Conservation (phyloP, 2,888 invertebrate genomes). For the Aleiodes alternator region DNA sequence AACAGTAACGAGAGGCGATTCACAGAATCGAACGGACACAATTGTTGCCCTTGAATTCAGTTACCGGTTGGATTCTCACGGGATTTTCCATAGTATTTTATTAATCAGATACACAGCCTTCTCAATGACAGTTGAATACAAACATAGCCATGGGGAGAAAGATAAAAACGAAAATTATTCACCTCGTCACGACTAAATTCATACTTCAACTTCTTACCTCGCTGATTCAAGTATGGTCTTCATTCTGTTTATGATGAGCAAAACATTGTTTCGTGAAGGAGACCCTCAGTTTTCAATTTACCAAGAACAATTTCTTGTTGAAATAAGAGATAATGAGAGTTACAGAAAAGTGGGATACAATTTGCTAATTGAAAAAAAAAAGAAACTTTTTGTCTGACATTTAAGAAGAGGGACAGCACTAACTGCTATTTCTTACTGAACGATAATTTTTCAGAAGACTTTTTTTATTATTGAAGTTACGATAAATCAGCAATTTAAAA, state of each 20-base stretch:
- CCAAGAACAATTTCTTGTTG: constrained; percentile 1
- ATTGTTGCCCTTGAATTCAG: too few species aligned
- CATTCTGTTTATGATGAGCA: constrained; percentile 2
- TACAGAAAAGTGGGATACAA: constrained; percentile 9
- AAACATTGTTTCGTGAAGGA: constrained; percentile 12
- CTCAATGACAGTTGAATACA: constrained; percentile 22
- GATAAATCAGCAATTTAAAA: too few species aligned
- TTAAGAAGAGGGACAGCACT: background rate
- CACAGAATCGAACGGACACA: too few species aligned
- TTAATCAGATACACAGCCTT: background rate
- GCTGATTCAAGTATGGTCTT: constrained; percentile 10
- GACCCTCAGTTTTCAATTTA: constrained; percentile 23
- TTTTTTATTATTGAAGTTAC: too few species aligned
- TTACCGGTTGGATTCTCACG: too few species aligned
- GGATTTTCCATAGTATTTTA: background rate
- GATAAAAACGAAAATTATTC: constrained; percentile 45
- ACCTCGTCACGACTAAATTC: constrained; percentile 40
- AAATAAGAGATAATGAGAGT: constrained; percentile 4
- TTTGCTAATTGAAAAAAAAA: constrained; percentile 7
- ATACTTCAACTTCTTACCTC: constrained; percentile 39
- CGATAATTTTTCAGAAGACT: too few species aligned
- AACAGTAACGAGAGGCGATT: too few species aligned
- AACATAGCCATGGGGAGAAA: constrained; percentile 33
- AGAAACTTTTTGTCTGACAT: background rate
- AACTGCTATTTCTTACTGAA: background rate